These are phyloP conservation scores for Aselliscus stoliczkanus DNA, from an alignment of 2,797 vertebrate species.

Conservation along the genomic window DNA sequence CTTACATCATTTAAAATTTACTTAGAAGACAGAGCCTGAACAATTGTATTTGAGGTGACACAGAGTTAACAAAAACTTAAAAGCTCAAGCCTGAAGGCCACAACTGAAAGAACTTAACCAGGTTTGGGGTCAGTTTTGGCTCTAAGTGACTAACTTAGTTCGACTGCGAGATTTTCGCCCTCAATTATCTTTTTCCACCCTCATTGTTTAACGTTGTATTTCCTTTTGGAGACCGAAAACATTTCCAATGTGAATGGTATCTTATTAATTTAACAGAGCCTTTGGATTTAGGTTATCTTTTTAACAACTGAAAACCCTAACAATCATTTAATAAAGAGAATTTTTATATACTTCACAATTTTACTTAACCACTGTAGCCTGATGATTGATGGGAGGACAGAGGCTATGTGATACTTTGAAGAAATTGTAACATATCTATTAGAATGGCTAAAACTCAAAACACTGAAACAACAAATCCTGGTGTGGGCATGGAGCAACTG, in stretches of 20 bases:
- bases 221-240: not conserved
- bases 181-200: not conserved
- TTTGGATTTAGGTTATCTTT: not conserved
- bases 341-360: not conserved
- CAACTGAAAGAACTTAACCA: not conserved
- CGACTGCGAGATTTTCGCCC: not conserved
- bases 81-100: not conserved
- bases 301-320: not conserved
- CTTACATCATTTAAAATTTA: not conserved
- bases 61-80: not conserved
- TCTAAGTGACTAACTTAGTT: not conserved
- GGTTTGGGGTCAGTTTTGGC: not conserved
- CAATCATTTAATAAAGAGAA: not conserved
- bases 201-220: not conserved
- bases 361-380: not conserved
- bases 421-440: not conserved
- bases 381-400: not conserved
- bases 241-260: not conserved
- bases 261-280: not conserved
- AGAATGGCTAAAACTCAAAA: not conserved
- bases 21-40: not conserved
- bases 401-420: not conserved
- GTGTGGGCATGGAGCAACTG: not conserved
- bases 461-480: not conserved
- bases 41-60: not conserved